phyloP scores from a whole-genome alignment of 2,888 invertebrate genomes.

The Tiliacea citrago region DNA sequence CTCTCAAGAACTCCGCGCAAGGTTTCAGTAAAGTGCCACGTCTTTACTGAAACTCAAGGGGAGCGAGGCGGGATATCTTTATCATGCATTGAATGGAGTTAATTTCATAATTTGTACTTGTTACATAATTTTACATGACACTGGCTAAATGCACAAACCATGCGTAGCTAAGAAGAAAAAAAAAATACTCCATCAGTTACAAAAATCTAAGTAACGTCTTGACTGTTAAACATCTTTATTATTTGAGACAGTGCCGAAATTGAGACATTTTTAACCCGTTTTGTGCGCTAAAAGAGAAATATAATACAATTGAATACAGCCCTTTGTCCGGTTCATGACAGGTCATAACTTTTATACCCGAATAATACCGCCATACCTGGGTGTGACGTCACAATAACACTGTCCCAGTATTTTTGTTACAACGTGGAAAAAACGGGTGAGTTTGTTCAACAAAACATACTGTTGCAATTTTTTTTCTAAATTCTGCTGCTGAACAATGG shows the following conservation, averaged over 20 bases:
- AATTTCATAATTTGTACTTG: too few species aligned
- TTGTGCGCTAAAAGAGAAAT: neutral
- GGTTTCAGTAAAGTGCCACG: too few species aligned
- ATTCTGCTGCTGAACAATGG: neutral
- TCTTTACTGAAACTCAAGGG: too few species aligned
- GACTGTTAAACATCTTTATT: neutral
- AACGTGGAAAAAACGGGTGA: conserved; percentile 6
- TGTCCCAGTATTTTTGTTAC: conserved; percentile 24
- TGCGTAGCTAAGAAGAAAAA: too few species aligned
- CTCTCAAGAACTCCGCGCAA: too few species aligned
- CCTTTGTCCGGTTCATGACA: conserved; percentile 20
- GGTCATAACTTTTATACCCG: conserved; percentile 41
- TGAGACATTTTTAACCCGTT: conserved; percentile 7
- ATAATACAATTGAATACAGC: conserved; percentile 16
- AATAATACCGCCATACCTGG: conserved; percentile 34
- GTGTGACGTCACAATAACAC: conserved; percentile 15
- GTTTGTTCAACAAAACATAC: conserved; percentile 4
- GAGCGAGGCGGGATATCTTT: too few species aligned
- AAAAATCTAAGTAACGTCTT: neutral
- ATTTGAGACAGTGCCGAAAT: neutral
- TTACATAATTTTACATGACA: too few species aligned
- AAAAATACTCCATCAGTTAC: too few species aligned
- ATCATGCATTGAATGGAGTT: too few species aligned
- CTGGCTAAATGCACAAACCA: too few species aligned
- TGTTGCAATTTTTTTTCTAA: neutral